Conservation (phyloP, 2,888 invertebrate genomes). For the Antheraea yamamai region DNA sequence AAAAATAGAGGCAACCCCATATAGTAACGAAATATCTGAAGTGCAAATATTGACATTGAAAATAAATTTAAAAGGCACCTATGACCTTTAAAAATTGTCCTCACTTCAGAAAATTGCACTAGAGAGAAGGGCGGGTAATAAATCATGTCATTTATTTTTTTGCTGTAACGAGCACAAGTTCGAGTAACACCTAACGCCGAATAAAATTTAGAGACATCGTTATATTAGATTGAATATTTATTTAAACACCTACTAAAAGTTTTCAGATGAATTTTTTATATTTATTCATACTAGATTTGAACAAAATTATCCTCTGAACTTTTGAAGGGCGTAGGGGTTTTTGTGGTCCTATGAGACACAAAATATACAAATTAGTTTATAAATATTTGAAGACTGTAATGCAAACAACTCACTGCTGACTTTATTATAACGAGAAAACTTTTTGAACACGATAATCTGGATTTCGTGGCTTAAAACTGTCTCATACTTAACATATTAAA, state of each 20-base stretch:
- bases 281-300: neutral
- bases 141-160: neutral
- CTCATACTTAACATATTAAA: neutral
- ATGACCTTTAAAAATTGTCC: too few relatives aligned
- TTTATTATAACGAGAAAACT: slow-evolving; percentile 11
- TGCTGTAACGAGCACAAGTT: neutral
- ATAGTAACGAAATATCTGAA: too few relatives aligned
- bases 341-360: neutral
- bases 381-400: slow-evolving; percentile 5
- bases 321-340: neutral
- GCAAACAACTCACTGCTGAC: neutral
- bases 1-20: too few relatives aligned
- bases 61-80: neutral
- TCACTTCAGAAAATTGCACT: neutral
- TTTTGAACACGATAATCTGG: neutral
- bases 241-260: neutral
- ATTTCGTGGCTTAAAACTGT: neutral
- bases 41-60: neutral
- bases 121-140: neutral
- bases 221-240: neutral
- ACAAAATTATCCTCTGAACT: neutral
- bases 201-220: neutral
- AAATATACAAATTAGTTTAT: slow-evolving; percentile 7
- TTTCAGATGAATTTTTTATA: neutral
- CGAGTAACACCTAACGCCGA: neutral